Evolutionary conservation across 2,888 invertebrate species (phyloP), one percentile per base, ranked within the genome.

Genomic region (Eutolmus rufibarbis): DNA sequence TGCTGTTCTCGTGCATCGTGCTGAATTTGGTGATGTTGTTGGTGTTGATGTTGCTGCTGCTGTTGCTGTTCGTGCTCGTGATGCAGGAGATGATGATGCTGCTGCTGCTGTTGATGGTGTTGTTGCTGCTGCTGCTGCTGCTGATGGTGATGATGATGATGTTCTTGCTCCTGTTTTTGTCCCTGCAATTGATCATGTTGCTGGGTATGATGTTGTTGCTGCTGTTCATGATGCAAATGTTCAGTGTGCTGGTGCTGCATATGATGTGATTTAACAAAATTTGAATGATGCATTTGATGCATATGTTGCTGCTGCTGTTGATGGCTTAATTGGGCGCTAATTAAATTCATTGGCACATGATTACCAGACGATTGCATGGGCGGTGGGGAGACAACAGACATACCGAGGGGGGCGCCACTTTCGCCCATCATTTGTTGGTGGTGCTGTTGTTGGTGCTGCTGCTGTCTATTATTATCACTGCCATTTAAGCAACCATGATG

Each of bases 21-120:
- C 12, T 28, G 28, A 74, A 34, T n/a, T 51, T 51, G 51, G 40
- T 89, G 51, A 16, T 51, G 51, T 76, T 89, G 31, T 12, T 51
- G 51, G 40, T 89, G 51, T 16, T 51, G 51, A 46, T 89, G 51
- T 5, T 51, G 51, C 74, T 89, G 90, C 12, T 89, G 88, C 1
- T 89, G 89, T 46, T 90, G 89, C 14, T 89, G 89, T 84, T 90
- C 4, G 28, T 89, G 43, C n/a, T 56, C 19, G 5, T 56, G 56
- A n/a, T 87, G 88, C 3, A 46, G 5, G 4, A 46, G 43, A 7
- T 88, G 87, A 74, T 88, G 90, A 77, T 89, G 87, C 4, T 85
- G 76, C 5, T 87, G 77, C 9, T 87, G 87, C 1, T 88, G 87
- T 16, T 77, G 85, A 1, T 88, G 89, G 56, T 77, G 89, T 66